These are phyloP conservation scores for Euwallacea similis DNA, from an alignment of 1,140 invertebrate genomes.

Conservation along the genomic window DNA sequence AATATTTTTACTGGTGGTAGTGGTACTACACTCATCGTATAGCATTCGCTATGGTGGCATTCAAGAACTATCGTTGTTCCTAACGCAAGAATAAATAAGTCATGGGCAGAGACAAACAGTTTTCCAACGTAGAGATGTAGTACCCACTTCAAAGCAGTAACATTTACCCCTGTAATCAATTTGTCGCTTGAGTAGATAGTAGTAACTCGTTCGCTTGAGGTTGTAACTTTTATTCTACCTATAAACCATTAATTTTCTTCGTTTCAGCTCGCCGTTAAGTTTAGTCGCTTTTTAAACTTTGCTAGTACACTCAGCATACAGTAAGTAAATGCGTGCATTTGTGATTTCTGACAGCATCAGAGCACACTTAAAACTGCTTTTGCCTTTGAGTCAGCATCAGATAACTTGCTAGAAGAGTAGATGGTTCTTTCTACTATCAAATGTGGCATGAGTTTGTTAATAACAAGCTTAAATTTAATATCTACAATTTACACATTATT, in stretches of 20 bases:
- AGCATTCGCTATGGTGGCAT: too few relatives aligned
- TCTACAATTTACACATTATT: constrained; percentile 13
- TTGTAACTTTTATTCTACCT: constrained; percentile 1
- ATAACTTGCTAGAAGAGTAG: background rate
- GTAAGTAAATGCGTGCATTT: constrained; percentile 20
- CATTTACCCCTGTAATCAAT: too few relatives aligned
- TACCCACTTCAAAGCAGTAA: too few relatives aligned
- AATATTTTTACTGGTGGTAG: too few relatives aligned
- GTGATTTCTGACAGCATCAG: background rate
- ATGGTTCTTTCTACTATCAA: constrained; percentile 23
- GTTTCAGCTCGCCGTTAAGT: constrained; percentile 28
- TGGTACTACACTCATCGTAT: too few relatives aligned
- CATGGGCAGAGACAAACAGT: too few relatives aligned
- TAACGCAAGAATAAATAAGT: too few relatives aligned
- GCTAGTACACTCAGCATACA: constrained; percentile 11
- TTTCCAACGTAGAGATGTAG: too few relatives aligned
- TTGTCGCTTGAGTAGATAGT: too few relatives aligned
- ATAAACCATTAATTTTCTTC: constrained; percentile 17
- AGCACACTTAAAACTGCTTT: background rate
- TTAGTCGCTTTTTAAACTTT: constrained; percentile 21
- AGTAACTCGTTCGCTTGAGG: background rate
- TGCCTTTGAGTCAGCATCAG: background rate
- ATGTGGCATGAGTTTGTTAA: constrained; percentile 49
- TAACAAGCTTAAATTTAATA: constrained; percentile 11
- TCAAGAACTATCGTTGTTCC: too few relatives aligned